Conservation (phyloP, 2,113 vertebrate species). For the Aplodontia rufa region DNA sequence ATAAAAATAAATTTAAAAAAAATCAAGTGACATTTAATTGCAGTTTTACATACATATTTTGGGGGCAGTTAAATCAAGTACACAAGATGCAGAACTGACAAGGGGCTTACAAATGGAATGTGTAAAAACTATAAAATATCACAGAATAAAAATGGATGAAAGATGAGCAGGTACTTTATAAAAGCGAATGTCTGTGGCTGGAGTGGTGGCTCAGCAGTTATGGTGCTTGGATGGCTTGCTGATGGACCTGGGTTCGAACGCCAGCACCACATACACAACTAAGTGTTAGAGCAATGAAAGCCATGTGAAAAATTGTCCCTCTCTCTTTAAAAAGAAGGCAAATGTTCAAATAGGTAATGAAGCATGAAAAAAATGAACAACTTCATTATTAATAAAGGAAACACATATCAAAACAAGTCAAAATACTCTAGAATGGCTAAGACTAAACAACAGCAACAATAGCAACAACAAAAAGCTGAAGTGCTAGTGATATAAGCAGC, state of each 20-base stretch:
- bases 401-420: neutral
- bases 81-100: neutral
- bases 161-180: neutral
- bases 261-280: no score
- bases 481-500: neutral
- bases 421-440: neutral
- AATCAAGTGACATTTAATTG: neutral
- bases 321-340: no score
- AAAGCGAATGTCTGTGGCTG: neutral
- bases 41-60: neutral
- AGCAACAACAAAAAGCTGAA: no score
- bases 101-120: neutral
- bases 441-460: neutral
- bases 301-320: no score
- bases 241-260: no score
- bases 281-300: no score
- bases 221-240: no score
- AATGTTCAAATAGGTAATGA: neutral
- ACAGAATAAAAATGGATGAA: neutral
- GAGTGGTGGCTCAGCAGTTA: no score
- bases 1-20: neutral
- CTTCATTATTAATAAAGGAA: neutral
- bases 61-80: neutral
- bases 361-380: neutral
- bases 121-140: neutral